These are phyloP conservation scores for Platerodrilus igneus DNA, from an alignment of 2,888 invertebrate genomes.

Conservation along the genomic window DNA sequence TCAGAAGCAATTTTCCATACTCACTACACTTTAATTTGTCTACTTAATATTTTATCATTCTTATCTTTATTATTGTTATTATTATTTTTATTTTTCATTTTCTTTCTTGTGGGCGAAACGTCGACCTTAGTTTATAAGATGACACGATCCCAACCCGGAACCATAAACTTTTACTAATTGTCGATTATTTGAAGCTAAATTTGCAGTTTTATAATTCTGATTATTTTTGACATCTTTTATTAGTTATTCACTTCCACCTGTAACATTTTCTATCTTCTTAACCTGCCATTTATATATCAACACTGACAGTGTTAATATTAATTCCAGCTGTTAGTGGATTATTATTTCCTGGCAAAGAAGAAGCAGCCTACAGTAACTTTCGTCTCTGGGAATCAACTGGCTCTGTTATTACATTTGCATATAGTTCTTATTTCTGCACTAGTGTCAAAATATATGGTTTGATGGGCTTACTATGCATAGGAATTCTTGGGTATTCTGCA, in stretches of 20 bases:
- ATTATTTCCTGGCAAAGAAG: constrained; percentile 77
- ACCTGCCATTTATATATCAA: neutral
- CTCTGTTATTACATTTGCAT: constrained; percentile 78
- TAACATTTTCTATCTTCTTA: too few species aligned
- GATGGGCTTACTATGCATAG: constrained; percentile 62
- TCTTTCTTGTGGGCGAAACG: too few species aligned
- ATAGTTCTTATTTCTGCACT: constrained; percentile 73
- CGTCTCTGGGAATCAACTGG: constrained; percentile 89
- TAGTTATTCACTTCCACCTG: too few species aligned
- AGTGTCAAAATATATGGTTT: constrained; percentile 66
- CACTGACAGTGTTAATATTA: constrained; percentile 1
- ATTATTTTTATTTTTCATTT: too few species aligned
- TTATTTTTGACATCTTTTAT: too few species aligned
- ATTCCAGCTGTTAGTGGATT: constrained; percentile 75
- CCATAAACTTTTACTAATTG: too few species aligned
- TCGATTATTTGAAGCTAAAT: neutral
- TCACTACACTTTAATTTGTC: too few species aligned
- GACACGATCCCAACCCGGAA: too few species aligned
- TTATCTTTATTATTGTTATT: too few species aligned
- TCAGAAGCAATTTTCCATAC: too few species aligned
- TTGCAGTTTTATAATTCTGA: neutral
- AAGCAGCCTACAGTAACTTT: constrained; percentile 90
- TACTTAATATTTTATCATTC: too few species aligned
- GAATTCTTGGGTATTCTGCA: constrained; percentile 68
- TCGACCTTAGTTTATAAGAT: too few species aligned